Evolutionary conservation across 1,140 invertebrate species (phyloP).

Genomic region (Vanessa atalanta): DNA sequence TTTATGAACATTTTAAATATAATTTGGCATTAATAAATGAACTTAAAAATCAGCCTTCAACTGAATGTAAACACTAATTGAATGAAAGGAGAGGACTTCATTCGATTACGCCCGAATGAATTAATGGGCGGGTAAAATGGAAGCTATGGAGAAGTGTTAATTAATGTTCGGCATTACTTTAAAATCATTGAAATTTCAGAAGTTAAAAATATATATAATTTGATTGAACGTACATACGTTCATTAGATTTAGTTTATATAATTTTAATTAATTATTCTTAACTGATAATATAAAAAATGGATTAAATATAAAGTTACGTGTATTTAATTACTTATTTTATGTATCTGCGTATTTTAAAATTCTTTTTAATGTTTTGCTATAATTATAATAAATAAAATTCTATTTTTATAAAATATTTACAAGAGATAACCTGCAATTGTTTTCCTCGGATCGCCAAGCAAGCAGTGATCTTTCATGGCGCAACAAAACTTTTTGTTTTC

Average conservation of each 20-base stretch:
- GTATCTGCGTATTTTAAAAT: no score
- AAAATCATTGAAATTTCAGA: not conserved
- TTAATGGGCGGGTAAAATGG: slow-evolving; percentile 39
- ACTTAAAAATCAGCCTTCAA: slow-evolving; percentile 34
- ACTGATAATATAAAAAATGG: no score
- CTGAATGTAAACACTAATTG: slow-evolving; percentile 42
- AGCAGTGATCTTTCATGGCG: slow-evolving; percentile 86
- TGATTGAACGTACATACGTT: no score
- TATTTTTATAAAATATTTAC: not conserved
- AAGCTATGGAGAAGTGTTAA: slow-evolving; percentile 37
- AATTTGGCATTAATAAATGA: slow-evolving; percentile 24
- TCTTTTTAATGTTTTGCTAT: no score
- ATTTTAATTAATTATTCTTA: no score
- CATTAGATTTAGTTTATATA: no score
- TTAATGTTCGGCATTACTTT: slow-evolving; percentile 24
- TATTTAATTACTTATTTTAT: no score
- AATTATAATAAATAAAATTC: not conserved
- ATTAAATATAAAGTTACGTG: no score
- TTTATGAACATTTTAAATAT: not conserved
- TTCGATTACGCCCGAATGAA: slow-evolving; percentile 40
- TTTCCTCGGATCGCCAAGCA: slow-evolving; percentile 88
- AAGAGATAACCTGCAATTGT: slow-evolving; percentile 84
- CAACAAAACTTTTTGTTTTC: slow-evolving; percentile 89
- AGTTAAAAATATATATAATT: not conserved
- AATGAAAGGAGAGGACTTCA: slow-evolving; percentile 41